A percentile compares a stretch with the other conserved stretches of the same genome.
phyloP scores from a whole-genome alignment of 2,113 vertebrate species.

The Calypte anna region DNA sequence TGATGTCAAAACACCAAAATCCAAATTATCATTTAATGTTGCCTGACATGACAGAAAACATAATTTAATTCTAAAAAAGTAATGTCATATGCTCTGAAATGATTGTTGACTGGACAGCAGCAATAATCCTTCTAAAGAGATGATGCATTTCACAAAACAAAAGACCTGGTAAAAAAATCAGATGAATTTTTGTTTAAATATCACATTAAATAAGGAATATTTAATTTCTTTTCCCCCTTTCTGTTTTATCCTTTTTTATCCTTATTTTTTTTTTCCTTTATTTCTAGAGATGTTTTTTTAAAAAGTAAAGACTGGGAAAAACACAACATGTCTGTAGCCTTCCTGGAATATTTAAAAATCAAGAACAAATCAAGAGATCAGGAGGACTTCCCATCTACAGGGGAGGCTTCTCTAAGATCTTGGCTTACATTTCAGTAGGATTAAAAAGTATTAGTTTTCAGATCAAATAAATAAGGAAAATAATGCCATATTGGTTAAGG shows the following conservation, averaged over 20 bases:
- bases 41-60: conserved; percentile 13
- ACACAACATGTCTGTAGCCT: neutral
- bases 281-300: neutral
- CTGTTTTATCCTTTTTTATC: neutral
- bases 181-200: neutral
- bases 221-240: too few relatives aligned
- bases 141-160: neutral
- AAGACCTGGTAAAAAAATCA: neutral
- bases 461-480: neutral
- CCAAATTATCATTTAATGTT: conserved; percentile 28
- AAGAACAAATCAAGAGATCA: neutral
- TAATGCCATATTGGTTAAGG: neutral
- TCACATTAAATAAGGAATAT: neutral
- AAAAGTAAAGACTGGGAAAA: neutral
- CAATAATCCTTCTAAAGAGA: neutral
- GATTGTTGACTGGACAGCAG: neutral
- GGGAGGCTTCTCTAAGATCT: neutral
- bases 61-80: conserved; percentile 38
- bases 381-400: neutral
- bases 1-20: conserved; percentile 12
- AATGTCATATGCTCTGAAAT: neutral
- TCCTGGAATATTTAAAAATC: neutral
- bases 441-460: neutral
- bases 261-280: neutral
- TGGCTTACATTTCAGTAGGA: neutral